Conservation (phyloP, 2,888 invertebrate species). For the Cataglyphis albicans region DNA sequence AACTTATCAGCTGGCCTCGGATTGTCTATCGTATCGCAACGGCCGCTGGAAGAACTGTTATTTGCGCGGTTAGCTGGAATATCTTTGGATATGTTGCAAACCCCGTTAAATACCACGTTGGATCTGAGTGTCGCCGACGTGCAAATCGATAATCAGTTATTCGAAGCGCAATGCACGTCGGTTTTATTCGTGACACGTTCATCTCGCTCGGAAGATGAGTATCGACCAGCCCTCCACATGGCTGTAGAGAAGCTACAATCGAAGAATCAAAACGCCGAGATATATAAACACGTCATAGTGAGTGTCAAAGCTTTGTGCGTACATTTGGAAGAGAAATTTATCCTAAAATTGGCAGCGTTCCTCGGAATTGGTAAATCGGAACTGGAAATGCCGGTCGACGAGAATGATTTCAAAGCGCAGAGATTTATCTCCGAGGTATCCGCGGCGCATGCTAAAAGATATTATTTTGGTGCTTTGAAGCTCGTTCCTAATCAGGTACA, state of each 20-base stretch:
- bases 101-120: conserved; percentile 87
- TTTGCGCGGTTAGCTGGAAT: conserved; percentile 91
- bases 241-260: conserved; percentile 92
- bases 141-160: conserved; percentile 91
- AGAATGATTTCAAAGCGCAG: conserved; percentile 93
- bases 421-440: conserved; percentile 93
- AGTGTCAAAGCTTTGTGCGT: conserved; percentile 94
- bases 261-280: conserved; percentile 91
- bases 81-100: conserved; percentile 88
- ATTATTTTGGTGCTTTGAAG: conserved; percentile 94
- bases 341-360: conserved; percentile 91
- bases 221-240: conserved; percentile 92
- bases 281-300: conserved; percentile 94
- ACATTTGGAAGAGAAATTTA: conserved; percentile 94
- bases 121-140: conserved; percentile 92
- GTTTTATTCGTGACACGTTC: conserved; percentile 91
- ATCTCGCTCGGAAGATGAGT: conserved; percentile 86
- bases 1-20: conserved; percentile 90
- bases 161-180: conserved; percentile 94
- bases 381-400: conserved; percentile 89
- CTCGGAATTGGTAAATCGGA: conserved; percentile 88
- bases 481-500: conserved; percentile 92
- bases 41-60: conserved; percentile 93
- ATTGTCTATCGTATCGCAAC: conserved; percentile 92
- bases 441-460: conserved; percentile 93